A percentile compares a stretch with the other conserved stretches of the same genome.
Conservation (phyloP, 2,888 invertebrate genomes). For the Patella caerulea region DNA sequence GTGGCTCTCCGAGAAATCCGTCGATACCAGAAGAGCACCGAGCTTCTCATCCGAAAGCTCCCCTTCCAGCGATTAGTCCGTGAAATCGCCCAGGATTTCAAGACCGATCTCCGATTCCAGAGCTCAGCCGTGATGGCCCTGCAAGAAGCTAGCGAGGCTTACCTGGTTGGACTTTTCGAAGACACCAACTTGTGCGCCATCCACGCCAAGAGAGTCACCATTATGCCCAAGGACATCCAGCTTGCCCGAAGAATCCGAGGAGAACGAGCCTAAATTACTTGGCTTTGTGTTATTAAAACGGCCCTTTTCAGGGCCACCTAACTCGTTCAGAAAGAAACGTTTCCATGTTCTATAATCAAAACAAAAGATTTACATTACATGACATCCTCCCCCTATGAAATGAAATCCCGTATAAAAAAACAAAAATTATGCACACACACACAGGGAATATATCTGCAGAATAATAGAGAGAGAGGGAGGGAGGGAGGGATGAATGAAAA, state of each 20-base stretch:
- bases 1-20: slow-evolving; percentile 66
- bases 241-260: slow-evolving; percentile 95
- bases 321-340: no score
- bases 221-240: slow-evolving; percentile 97
- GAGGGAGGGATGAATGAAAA: no score
- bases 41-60: slow-evolving; percentile 64
- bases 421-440: no score
- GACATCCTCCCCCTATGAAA: no score
- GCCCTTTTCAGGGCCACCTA: no score
- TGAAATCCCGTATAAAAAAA: no score
- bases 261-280: slow-evolving; percentile 76
- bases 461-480: no score
- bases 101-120: slow-evolving; percentile 83
- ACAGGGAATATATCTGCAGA: no score
- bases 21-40: slow-evolving; percentile 66
- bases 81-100: slow-evolving; percentile 67
- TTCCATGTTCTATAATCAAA: no score
- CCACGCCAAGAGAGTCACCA: slow-evolving; percentile 95
- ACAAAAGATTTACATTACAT: no score
- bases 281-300: no score
- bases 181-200: slow-evolving; percentile 97
- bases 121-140: slow-evolving; percentile 93
- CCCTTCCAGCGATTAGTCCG: slow-evolving; percentile 67
- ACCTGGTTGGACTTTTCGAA: slow-evolving; percentile 94
- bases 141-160: slow-evolving; percentile 81